phyloP scores from a whole-genome alignment of 2,888 invertebrate species.

The Drosophila trichaetosa region DNA sequence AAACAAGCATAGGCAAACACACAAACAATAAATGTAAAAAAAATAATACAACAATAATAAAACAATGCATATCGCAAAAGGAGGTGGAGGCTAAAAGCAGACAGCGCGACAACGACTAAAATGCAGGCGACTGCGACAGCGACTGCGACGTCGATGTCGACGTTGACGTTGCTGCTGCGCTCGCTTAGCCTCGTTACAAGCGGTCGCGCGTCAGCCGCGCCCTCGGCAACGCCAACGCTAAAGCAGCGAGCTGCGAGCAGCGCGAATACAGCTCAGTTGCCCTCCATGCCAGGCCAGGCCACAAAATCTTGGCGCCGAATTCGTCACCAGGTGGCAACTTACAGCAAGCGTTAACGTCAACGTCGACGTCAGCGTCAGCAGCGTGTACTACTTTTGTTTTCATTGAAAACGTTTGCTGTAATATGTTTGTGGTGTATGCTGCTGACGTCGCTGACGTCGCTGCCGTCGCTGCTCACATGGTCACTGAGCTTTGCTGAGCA shows the following conservation, averaged over 20 bases:
- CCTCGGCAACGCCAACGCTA: slow-evolving; percentile 72
- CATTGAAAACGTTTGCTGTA: slow-evolving; percentile 80
- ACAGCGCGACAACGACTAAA: slow-evolving; percentile 63
- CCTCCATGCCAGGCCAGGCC: slow-evolving; percentile 54
- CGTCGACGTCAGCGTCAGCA: slow-evolving; percentile 39
- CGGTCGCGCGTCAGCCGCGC: slow-evolving; percentile 64
- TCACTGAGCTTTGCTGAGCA: slow-evolving; percentile 76
- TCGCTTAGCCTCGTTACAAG: slow-evolving; percentile 77
- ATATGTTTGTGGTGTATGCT: slow-evolving; percentile 70
- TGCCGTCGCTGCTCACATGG: slow-evolving; percentile 70
- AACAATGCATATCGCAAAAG: slow-evolving; percentile 76
- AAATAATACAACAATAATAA: slow-evolving; percentile 61
- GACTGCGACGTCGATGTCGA: slow-evolving; percentile 29
- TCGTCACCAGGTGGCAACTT: slow-evolving; percentile 70
- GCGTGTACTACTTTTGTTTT: slow-evolving; percentile 79
- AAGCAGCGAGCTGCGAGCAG: slow-evolving; percentile 20
- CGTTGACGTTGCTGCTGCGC: slow-evolving; percentile 36
- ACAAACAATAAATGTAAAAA: slow-evolving; percentile 40
- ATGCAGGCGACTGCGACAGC: slow-evolving; percentile 52
- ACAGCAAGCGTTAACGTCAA: slow-evolving; percentile 39
- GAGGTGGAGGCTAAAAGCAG: slow-evolving; percentile 78
- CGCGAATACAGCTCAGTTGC: slow-evolving; percentile 53
- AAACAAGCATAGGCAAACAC: slow-evolving; percentile 13
- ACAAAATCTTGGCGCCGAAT: slow-evolving; percentile 67
- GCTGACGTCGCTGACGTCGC: slow-evolving; percentile 34